Base-by-base conservation (phyloP, 64 coral and sea anemone species). In the Pocillopora damicornis region DNA sequence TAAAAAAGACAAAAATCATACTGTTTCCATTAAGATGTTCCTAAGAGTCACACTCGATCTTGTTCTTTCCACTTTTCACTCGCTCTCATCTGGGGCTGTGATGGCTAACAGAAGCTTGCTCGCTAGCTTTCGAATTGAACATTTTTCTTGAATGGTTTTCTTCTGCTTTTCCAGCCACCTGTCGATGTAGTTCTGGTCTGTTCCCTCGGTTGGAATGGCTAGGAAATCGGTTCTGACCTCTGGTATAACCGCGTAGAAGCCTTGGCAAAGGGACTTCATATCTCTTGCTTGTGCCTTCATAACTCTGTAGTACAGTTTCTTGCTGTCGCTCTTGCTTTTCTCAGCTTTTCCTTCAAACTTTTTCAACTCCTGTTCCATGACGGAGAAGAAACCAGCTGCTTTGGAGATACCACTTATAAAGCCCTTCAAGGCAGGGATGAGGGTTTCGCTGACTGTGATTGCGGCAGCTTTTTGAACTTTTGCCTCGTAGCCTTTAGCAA, bases 81-180 rank as follows among this genome's bases (percentile, higher is more conserved):
- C 42, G 6, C 42, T 45, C 42, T 45, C 42, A 45, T 6, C 42
- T 45, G 42, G 42, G 42, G 2, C 42, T 45, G 42, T 45, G 42
- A 45, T 45, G 42, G 42, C 42, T 45, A 45, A 45, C 1, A 45
- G 42, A 1, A 45, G 42, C 42, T 45, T 45, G 42, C 42, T 45
- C 42, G 42, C 42, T 45, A 45, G 42, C 42, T 45, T 45, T 45
- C 42, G 42, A 45, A 45, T 6, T 45, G 42, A 45, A 6, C 42
- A 45, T 25, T n/a, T 71, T 23, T n/a, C 20, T 26, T 25, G n/a
- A 6, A 71, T 71, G 5, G 25, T 11, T 23, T 71, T 23, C 25
- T 71, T 71, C 67, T 71, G 67, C 25, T 86, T 72, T 64, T 86
- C 82, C 82, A 86, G 37, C 82, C 82, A 86, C 26, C 11, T 86